Base-by-base conservation (phyloP, 2,888 invertebrate genomes). In the Hybos culiciformis region DNA sequence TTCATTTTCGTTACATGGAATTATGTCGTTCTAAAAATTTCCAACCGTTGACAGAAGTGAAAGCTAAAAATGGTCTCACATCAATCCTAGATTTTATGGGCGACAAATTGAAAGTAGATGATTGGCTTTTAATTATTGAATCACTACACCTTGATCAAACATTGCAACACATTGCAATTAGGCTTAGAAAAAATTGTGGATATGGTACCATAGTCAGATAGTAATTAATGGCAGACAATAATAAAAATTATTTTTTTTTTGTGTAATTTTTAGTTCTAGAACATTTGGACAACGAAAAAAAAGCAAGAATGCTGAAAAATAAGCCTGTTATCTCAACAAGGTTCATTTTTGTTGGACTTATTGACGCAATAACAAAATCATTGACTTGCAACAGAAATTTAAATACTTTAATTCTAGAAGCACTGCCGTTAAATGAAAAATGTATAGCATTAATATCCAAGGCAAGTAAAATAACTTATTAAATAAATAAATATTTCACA, bases 51-150 rank as follows among this genome's bases (percentile, higher is more conserved):
- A 41, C 56, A 1, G 62, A 62, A 17, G 56, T 66, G 11, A 62
- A 61, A 29, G 47, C 53, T 12, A 64, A 62, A 44, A 53, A 57
- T 8, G 60, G 64, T 34, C 69, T 69, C 43, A 72, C 70, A 15
- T 69, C 74, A 39, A 62, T 68, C 32, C 54, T 81, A 47, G 84
- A 85, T 51, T 79, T 86, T 53, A 75, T 74, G 49, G 81, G 78
- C 40, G 85, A 86, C 56, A 74, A 83, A 50, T 71, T 86, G 39
- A 80, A 78, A 54, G 75, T 80, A 47, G 75, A 72, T 47, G 84
- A 86, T 50, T 86, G 85, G 85, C 70, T 73, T 23, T 78, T 84
- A 2, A 77, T 86, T 38, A 63, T 82, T 39, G 80, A 80, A 53
- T 80, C 85, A 0, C 63, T 86, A 5, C 72, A 77, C 38, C 71